Evolutionary conservation across 1,140 invertebrate species (phyloP), one percentile per base, ranked within the genome.

Genomic region (Drosophila subobscura): DNA sequence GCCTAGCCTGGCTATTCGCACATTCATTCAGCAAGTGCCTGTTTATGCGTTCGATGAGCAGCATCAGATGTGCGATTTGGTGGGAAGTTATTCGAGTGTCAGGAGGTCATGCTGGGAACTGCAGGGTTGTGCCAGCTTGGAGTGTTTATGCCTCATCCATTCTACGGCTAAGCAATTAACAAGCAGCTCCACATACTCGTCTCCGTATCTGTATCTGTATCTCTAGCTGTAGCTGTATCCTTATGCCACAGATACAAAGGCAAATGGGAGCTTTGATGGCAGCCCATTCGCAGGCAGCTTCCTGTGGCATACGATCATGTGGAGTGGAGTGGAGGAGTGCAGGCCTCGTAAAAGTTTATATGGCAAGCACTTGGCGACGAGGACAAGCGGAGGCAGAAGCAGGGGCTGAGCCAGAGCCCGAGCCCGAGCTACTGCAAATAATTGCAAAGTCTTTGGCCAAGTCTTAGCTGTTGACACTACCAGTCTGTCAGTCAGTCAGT

Each of bases 361-460:
- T 72, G 71, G 77, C 77, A 79, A 74, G 77, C 70, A 79, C 64
- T 72, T 77, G 50, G 67, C 63, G 57, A 59, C 60, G 44, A 59
- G 63, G 25, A 27, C 5, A 1, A 27, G 25, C 44, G 22, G 46
- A 46, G 49, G 16, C 16, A 20, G 16, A 1, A 27, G 25, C 44
- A 29, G 46, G 41, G 49, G 16, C 16, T 1, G 16, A 20, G 16
- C 16, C 16, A 20, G 16, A 20, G 16, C 16, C 16, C 72, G n/a
- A n/a, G n/a, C n/a, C 27, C 72, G 49, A 74, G 65, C 65, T 68
- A 68, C 72, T 81, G 63, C 68, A 74, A 86, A 89, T 83, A 85
- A 77, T 85, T 83, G 74, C 84, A 77, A 77, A 72, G 58, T 63
- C 66, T 64, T 74, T 74, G 56, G 75, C 51, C 33, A 85, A 77